Evolutionary conservation across 2,888 invertebrate genomes (phyloP).

Genomic region (Morinoia aosen): DNA sequence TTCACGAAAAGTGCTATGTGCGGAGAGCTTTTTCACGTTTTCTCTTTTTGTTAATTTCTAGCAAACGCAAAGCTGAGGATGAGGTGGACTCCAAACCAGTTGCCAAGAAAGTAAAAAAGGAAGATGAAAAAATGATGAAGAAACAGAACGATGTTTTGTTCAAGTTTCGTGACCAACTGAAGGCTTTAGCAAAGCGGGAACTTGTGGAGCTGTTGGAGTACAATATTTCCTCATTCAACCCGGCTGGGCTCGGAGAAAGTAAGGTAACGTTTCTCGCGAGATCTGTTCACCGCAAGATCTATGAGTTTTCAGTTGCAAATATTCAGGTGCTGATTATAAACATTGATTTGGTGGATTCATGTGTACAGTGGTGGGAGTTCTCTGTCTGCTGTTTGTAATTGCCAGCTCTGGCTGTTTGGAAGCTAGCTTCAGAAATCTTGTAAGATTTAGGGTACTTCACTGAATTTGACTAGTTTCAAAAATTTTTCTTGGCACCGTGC

Average conservation of each 20-base stretch:
- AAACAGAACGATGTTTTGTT: conserved; percentile 83
- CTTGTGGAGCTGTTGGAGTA: conserved; percentile 78
- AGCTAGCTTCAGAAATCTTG: not conserved
- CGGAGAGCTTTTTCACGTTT: no score
- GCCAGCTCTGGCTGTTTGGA: not conserved
- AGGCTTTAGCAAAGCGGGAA: conserved; percentile 77
- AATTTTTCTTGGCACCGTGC: no score
- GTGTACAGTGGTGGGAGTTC: not conserved
- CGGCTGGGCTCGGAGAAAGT: conserved; percentile 76
- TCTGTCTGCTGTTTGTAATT: not conserved
- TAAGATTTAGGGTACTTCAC: not conserved
- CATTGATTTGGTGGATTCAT: not conserved
- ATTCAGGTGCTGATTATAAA: no score
- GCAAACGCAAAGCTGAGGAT: conserved; percentile 78
- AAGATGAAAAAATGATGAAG: conserved; percentile 77
- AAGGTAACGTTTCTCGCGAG: conserved; percentile 74
- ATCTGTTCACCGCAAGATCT: not conserved
- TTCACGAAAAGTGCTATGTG: no score
- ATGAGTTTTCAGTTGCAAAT: not conserved
- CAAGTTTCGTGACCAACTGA: conserved; percentile 78
- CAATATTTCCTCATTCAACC: conserved; percentile 84
- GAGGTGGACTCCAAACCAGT: conserved; percentile 59
- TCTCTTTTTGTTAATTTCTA: conserved; percentile 70
- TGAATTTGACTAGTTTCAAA: not conserved
- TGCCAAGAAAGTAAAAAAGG: conserved; percentile 68